Evolutionary conservation across 2,888 invertebrate genomes (phyloP), one percentile per base, ranked within the genome.

Genomic region (Bombylius discolor): DNA sequence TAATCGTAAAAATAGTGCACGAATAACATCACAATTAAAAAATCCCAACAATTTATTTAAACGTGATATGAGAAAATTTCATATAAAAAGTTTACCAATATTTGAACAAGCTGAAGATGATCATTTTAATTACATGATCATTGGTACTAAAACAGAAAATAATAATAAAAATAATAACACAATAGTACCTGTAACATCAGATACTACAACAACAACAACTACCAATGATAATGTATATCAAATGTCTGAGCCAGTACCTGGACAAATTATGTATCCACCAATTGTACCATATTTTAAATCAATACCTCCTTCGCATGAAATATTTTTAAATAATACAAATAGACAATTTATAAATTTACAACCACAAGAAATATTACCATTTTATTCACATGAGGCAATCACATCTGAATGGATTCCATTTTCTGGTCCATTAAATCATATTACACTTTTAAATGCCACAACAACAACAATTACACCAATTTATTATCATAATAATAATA

Each of bases 241-340:
- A 44, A 71, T 72, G 71, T 67, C 68, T 58, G 72, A 72, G 53
- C 71, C 71, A 5, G 68, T 71, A 54, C 73, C 70, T 0, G 72
- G 72, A 1, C 68, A 72, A 55, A 61, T 68, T 2, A 63, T 73
- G 6, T 70, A 69, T 60, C 73, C 72, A 14, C 73, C 72, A 0
- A 63, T 60, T 14, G 63, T 67, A 23, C 66, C 70, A 31, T 63
- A 68, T 55, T 69, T 72, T 23, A 65, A 68, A 4, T 68, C 69
- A 5, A 67, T 66, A 46, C 68, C 68, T 0, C 68, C 67, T 0
- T 64, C 36, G 4, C 39, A 42, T 42, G 39, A 42, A 42, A 42
- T 42, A 11, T 42, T 42, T 42, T 11, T 11, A 42, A 11, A 11
- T 42, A 42, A 8, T 9, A 31, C 47, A 47, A 7, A 14, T 8